Conservation (phyloP, 2,113 vertebrate species). For the Albula goreensis region DNA sequence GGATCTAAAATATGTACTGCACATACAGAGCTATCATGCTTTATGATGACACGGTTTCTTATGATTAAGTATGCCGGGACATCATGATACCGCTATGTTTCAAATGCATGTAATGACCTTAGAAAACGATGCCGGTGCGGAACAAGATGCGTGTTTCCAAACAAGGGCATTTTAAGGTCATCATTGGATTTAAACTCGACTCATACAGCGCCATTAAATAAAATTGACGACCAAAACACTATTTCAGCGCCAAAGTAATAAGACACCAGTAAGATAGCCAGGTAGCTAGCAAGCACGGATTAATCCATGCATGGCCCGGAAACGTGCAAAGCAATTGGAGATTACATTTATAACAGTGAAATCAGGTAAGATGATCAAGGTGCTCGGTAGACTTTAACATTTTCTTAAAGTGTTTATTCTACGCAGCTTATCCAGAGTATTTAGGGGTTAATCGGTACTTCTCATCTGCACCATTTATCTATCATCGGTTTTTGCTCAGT, state of each 20-base stretch:
- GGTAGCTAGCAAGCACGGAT: not conserved
- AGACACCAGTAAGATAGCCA: not conserved
- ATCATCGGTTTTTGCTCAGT: slow-evolving; percentile 2
- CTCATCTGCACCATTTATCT: not conserved
- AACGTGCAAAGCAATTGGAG: not conserved
- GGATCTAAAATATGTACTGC: not conserved
- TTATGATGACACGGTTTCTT: not conserved
- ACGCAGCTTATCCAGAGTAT: not conserved
- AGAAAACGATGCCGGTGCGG: slow-evolving; percentile 33
- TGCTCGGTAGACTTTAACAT: not conserved
- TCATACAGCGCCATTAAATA: not conserved
- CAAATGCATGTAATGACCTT: slow-evolving; percentile 40
- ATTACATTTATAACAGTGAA: not conserved
- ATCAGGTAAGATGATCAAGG: not conserved
- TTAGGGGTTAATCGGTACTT: not conserved
- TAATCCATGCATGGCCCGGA: not conserved
- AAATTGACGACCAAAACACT: not conserved
- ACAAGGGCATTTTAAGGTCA: slow-evolving; percentile 41
- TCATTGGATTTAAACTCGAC: not conserved
- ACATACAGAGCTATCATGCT: not conserved
- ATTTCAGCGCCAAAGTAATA: not conserved
- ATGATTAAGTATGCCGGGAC: not conserved
- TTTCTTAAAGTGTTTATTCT: not conserved
- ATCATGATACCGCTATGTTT: not conserved
- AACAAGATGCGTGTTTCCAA: not conserved